phyloP scores from a whole-genome alignment of 1,140 invertebrate genomes.

The Littorina saxatilis region DNA sequence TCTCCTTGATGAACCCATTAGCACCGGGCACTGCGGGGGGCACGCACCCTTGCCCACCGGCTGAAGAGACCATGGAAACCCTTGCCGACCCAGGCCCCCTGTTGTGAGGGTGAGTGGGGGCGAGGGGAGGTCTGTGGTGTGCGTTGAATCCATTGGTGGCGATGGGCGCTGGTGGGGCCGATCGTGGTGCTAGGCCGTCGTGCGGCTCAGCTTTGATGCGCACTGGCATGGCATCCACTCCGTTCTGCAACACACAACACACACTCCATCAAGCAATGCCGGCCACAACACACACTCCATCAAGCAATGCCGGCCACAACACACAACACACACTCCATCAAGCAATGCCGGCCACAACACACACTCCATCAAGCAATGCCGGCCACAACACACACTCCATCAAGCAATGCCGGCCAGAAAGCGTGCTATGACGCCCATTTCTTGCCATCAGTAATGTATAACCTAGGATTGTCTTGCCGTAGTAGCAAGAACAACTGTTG shows the following conservation, averaged over 20 bases:
- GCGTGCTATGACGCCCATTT: no score
- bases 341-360: no score
- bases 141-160: neutral
- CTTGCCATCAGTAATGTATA: no score
- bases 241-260: conserved; percentile 20
- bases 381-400: neutral
- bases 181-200: neutral
- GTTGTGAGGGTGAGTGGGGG: neutral
- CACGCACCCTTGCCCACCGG: neutral
- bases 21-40: neutral
- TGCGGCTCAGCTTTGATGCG: conserved; percentile 29
- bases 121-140: neutral
- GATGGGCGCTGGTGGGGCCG: neutral
- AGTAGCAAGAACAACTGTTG: no score
- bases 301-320: no score
- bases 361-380: no score
- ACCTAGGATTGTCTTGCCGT: no score
- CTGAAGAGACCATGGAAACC: neutral
- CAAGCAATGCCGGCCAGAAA: no score
- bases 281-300: no score
- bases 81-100: neutral
- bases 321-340: neutral
- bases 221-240: conserved; percentile 36
- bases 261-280: no score
- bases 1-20: conserved; percentile 20